Evolutionary conservation across 1,140 invertebrate species (phyloP).

Genomic region (Drosophila rufa): DNA sequence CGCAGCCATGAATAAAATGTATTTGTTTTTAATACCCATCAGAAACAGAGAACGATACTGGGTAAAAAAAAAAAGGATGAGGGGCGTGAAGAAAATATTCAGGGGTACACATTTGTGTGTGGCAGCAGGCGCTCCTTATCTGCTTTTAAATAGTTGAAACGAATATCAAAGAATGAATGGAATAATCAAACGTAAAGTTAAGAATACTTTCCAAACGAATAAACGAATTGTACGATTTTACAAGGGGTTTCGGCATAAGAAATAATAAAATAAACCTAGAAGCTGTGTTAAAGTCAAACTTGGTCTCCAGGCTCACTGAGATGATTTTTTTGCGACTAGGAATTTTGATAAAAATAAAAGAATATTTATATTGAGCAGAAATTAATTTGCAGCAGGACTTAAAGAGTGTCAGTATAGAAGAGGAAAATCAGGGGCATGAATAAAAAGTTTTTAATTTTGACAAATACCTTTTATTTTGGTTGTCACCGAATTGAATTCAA

Average conservation of each 20-base stretch:
- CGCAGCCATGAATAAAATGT: slow-evolving; percentile 60
- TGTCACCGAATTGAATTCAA: neutral
- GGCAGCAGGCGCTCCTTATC: slow-evolving; percentile 11
- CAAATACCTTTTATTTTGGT: neutral
- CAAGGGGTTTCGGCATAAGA: neutral
- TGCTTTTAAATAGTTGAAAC: slow-evolving; percentile 15
- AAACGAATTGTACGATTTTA: neutral
- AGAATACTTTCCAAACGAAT: neutral
- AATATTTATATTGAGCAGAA: too few species aligned
- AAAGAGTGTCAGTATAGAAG: too few species aligned
- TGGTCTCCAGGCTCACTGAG: neutral
- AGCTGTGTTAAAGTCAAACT: neutral
- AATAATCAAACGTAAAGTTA: neutral
- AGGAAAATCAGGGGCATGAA: too few species aligned
- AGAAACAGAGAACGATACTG: slow-evolving; percentile 2
- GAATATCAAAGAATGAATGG: slow-evolving; percentile 14
- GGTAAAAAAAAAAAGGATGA: too few species aligned
- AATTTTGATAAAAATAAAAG: neutral
- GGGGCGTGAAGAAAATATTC: neutral
- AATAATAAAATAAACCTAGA: neutral
- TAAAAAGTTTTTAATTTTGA: too few species aligned
- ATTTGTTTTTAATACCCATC: slow-evolving; percentile 55
- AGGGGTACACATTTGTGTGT: slow-evolving; percentile 1
- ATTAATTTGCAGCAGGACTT: too few species aligned
- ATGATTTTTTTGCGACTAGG: neutral